Evolutionary conservation across 2,888 invertebrate genomes (phyloP).

Genomic region (Tetropium fuscum): DNA sequence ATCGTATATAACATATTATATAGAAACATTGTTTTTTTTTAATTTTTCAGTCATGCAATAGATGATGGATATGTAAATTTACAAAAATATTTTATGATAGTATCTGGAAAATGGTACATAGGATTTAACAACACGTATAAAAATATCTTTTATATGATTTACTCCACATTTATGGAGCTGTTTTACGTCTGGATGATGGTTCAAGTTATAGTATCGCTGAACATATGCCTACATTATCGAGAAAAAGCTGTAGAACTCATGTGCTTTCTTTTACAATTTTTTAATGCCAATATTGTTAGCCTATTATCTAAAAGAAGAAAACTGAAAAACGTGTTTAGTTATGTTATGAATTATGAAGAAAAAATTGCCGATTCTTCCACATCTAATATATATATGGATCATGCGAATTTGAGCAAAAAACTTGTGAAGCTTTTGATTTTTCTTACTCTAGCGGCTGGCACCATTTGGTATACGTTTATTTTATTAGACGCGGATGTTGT

Average conservation of each 20-base stretch:
- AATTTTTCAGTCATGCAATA: too few relatives aligned
- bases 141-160: slow-evolving; percentile 16
- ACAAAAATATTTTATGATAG: slow-evolving; percentile 23
- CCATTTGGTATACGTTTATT: slow-evolving; percentile 32
- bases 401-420: slow-evolving; percentile 22
- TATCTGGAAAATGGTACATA: slow-evolving; percentile 28
- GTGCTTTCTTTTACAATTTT: slow-evolving; percentile 29
- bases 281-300: slow-evolving; percentile 26
- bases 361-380: neutral
- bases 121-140: slow-evolving; percentile 6
- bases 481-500: slow-evolving; percentile 6
- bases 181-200: slow-evolving; percentile 26
- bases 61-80: too few relatives aligned
- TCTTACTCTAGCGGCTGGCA: slow-evolving; percentile 8
- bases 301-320: slow-evolving; percentile 23
- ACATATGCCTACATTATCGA: slow-evolving; percentile 22
- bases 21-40: too few relatives aligned
- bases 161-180: slow-evolving; percentile 18
- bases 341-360: slow-evolving; percentile 25
- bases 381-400: slow-evolving; percentile 15
- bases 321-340: slow-evolving; percentile 24
- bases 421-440: slow-evolving; percentile 20
- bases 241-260: slow-evolving; percentile 15
- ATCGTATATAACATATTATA: too few relatives aligned
- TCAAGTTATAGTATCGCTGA: slow-evolving; percentile 18